Conservation (phyloP, 1,140 invertebrate species). For the Mycetomoellerius zeteki region DNA sequence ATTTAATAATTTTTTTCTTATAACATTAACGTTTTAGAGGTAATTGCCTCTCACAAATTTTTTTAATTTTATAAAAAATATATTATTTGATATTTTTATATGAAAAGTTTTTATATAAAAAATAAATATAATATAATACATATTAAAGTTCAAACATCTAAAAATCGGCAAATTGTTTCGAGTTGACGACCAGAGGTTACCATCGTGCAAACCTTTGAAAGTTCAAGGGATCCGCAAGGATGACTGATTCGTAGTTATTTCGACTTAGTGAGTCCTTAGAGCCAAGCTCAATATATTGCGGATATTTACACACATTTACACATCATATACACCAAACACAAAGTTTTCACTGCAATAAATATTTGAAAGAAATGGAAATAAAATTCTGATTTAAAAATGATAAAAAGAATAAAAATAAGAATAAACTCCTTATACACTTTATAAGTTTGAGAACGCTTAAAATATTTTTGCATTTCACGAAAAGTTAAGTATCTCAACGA, state of each 20-base stretch:
- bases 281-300: neutral
- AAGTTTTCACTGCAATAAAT: neutral
- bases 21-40: neutral
- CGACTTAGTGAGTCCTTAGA: neutral
- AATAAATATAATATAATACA: too few relatives aligned
- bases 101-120: neutral
- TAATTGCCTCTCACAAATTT: neutral
- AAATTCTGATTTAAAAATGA: neutral
- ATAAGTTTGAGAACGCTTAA: too few relatives aligned
- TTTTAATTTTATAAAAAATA: neutral
- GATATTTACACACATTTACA: neutral
- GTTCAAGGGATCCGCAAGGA: neutral
- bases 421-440: too few relatives aligned
- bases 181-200: neutral
- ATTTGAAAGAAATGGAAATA: neutral
- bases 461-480: too few relatives aligned
- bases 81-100: conserved; percentile 22
- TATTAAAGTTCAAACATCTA: conserved; percentile 11
- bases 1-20: neutral
- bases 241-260: neutral
- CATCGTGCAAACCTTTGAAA: conserved; percentile 33
- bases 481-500: too few relatives aligned
- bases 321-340: neutral
- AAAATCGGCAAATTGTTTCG: conserved; percentile 27
- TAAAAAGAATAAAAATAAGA: neutral